Percentiles rank a stretch among this genome's conserved stretches.
Conservation (phyloP, 2,797 vertebrate genomes). For the Etheostoma perlongum region DNA sequence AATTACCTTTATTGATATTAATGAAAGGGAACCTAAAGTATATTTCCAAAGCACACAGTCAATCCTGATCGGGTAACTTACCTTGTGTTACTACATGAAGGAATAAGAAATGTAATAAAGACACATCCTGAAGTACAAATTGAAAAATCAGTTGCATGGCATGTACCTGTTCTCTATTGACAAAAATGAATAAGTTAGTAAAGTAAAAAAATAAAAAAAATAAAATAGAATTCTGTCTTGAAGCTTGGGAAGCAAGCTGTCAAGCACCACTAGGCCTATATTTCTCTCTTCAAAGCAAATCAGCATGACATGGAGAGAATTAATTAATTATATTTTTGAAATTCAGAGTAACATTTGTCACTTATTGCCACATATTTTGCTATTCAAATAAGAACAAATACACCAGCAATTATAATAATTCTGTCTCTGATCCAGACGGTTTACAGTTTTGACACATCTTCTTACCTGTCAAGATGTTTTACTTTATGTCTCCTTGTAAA, state of each 20-base stretch:
- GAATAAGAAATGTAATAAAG: neutral
- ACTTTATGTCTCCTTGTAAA: slow-evolving; percentile 9
- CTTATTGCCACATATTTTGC: slow-evolving; percentile 41
- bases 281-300: slow-evolving; percentile 42
- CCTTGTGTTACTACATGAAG: neutral
- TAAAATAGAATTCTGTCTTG: slow-evolving; percentile 13
- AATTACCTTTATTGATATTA: neutral
- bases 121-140: neutral
- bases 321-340: slow-evolving; percentile 41
- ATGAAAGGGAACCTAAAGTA: neutral
- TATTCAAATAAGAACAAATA: slow-evolving; percentile 44
- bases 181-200: neutral
- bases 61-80: neutral
- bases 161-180: slow-evolving; percentile 27
- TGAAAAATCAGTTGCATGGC: neutral
- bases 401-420: slow-evolving; percentile 33
- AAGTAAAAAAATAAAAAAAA: neutral
- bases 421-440: slow-evolving; percentile 34
- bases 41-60: neutral
- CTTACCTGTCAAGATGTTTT: slow-evolving; percentile 25
- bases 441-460: slow-evolving; percentile 29
- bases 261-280: slow-evolving; percentile 15
- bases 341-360: slow-evolving; percentile 34
- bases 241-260: slow-evolving; percentile 38
- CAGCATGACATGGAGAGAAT: slow-evolving; percentile 35